A percentile compares a stretch with the other conserved stretches of the same genome.
Conservation (phyloP, 2,888 invertebrate genomes). For the Entomobrya multifasciata region DNA sequence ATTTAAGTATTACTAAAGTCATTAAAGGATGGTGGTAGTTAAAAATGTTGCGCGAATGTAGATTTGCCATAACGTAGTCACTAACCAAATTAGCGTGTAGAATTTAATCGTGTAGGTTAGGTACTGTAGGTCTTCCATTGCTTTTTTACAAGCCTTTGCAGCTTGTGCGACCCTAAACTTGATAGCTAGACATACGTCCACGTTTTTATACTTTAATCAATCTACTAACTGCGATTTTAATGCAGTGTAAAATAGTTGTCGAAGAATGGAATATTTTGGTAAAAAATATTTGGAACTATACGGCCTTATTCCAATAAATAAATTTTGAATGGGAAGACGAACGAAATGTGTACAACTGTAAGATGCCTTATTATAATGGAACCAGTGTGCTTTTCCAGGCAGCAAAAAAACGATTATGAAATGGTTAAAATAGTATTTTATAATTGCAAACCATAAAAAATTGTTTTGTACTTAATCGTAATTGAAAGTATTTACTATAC, state of each 20-base stretch:
- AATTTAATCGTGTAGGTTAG: too few species aligned
- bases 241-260: neutral
- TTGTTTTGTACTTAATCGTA: constrained; percentile 25
- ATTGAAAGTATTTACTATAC: neutral
- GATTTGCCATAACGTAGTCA: constrained; percentile 58
- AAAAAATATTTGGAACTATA: neutral
- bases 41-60: neutral
- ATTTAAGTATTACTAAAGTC: constrained; percentile 50
- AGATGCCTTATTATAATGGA: constrained; percentile 47
- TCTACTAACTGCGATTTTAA: too few species aligned
- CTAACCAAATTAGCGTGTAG: constrained; percentile 53
- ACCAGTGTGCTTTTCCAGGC: constrained; percentile 59
- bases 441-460: too few species aligned
- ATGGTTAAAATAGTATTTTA: constrained; percentile 38
- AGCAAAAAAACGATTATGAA: neutral
- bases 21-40: constrained; percentile 36
- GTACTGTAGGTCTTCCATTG: constrained; percentile 44
- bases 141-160: neutral
- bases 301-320: too few species aligned
- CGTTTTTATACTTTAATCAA: neutral
- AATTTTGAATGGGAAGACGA: too few species aligned
- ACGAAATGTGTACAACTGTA: constrained; percentile 13
- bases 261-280: too few species aligned
- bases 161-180: neutral
- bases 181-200: neutral